Percentiles rank a stretch among this genome's conserved stretches.
Evolutionary conservation across 2,113 vertebrate species (phyloP).

Genomic region (Irena cyanogastra): DNA sequence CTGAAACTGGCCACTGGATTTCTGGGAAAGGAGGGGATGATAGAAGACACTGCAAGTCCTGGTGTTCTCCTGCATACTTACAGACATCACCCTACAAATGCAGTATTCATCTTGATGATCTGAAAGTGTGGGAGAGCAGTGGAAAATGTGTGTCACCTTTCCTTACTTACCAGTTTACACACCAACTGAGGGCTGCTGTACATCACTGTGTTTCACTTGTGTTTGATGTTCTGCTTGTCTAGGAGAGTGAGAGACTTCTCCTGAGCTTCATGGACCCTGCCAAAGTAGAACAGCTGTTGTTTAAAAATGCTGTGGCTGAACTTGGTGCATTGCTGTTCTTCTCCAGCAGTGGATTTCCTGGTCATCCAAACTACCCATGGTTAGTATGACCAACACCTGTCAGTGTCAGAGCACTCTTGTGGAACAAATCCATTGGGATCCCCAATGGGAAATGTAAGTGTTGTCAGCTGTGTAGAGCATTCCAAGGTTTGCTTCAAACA

Average conservation of each 20-base stretch:
- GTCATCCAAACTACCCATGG: background rate
- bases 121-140: background rate
- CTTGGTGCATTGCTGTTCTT: background rate
- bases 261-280: background rate
- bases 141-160: background rate
- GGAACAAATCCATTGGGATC: background rate
- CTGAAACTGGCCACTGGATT: background rate
- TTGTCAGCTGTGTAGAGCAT: background rate
- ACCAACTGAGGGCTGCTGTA: background rate
- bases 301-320: background rate
- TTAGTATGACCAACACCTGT: rapidly evolving
- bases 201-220: background rate
- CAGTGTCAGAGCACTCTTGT: background rate
- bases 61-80: background rate
- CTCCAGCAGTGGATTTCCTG: background rate
- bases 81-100: background rate
- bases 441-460: background rate
- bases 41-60: background rate
- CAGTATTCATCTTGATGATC: background rate
- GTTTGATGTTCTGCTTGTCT: background rate
- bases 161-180: background rate
- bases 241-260: background rate
- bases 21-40: background rate
- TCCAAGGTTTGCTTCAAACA: background rate
- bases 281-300: background rate